Evolutionary conservation across 2,113 vertebrate species (phyloP).

Genomic region (Vidua macroura): DNA sequence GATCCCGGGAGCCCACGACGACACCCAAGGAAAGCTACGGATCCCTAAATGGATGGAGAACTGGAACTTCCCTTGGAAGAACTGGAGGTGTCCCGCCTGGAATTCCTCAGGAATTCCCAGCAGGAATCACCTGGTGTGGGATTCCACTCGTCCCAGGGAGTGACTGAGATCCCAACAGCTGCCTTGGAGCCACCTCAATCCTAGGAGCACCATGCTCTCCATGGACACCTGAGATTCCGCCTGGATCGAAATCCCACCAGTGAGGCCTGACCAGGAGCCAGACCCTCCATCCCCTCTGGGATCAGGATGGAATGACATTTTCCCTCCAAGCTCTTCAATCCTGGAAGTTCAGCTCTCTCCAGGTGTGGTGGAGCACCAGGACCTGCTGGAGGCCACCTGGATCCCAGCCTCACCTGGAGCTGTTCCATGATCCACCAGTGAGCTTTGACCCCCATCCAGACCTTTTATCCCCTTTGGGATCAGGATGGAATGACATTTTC

Average conservation of each 20-base stretch:
- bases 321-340: fast-evolving
- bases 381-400: background rate
- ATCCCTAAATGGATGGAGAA: background rate
- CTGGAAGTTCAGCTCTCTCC: background rate
- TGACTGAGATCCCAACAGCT: background rate
- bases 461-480: fast-evolving
- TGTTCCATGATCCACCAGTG: background rate
- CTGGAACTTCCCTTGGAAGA: background rate
- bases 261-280: fast-evolving
- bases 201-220: background rate
- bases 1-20: background rate
- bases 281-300: background rate
- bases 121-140: background rate
- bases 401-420: background rate
- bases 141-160: background rate
- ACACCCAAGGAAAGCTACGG: background rate
- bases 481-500: fast-evolving
- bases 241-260: background rate
- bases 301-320: background rate
- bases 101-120: background rate
- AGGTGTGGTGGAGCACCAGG: background rate
- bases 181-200: background rate
- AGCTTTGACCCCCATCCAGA: background rate
- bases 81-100: background rate
- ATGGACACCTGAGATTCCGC: background rate